A percentile compares a stretch with the other conserved stretches of the same genome.
phyloP scores from a whole-genome alignment of 1,140 invertebrate genomes.

The Drosophila burlai region DNA sequence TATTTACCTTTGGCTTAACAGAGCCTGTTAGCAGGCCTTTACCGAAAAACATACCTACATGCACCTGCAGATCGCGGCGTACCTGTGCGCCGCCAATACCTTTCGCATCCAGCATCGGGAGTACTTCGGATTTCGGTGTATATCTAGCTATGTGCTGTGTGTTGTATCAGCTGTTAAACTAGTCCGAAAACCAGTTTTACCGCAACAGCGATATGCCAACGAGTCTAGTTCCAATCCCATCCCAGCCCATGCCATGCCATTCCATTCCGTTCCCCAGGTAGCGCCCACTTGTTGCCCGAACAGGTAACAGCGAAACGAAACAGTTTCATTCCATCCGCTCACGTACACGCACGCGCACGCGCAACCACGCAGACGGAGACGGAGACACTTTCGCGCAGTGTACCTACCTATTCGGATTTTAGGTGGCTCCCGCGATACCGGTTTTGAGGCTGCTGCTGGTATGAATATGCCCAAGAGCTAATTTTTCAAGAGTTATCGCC shows the following conservation, averaged over 20 bases:
- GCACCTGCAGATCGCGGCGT: slow-evolving; percentile 70
- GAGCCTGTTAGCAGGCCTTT: slow-evolving; percentile 63
- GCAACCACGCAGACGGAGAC: background rate
- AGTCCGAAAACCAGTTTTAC: slow-evolving; percentile 54
- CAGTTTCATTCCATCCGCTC: slow-evolving; percentile 31
- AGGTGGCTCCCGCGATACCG: slow-evolving; percentile 54
- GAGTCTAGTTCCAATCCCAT: slow-evolving; percentile 31
- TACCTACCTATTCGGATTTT: slow-evolving; percentile 33
- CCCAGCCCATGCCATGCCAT: slow-evolving; percentile 11
- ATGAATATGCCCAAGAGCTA: slow-evolving; percentile 56
- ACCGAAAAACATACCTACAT: slow-evolving; percentile 31
- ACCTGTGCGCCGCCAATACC: slow-evolving; percentile 41
- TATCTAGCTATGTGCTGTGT: slow-evolving; percentile 23
- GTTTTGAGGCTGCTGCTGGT: slow-evolving; percentile 42
- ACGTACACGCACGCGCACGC: slow-evolving; percentile 2
- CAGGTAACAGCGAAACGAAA: slow-evolving; percentile 37
- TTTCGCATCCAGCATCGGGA: slow-evolving; percentile 31
- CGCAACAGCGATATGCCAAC: slow-evolving; percentile 49
- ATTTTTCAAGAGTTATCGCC: slow-evolving; percentile 51
- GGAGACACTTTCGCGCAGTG: slow-evolving; percentile 20
- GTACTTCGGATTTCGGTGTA: slow-evolving; percentile 17
- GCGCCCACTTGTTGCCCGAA: slow-evolving; percentile 53
- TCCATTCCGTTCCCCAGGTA: slow-evolving; percentile 22
- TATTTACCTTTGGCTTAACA: slow-evolving; percentile 69
- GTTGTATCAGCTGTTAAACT: slow-evolving; percentile 61